These are phyloP conservation scores for Cephalopachus bancanus DNA, from an alignment of 2,797 vertebrate genomes.

Conservation along the genomic window DNA sequence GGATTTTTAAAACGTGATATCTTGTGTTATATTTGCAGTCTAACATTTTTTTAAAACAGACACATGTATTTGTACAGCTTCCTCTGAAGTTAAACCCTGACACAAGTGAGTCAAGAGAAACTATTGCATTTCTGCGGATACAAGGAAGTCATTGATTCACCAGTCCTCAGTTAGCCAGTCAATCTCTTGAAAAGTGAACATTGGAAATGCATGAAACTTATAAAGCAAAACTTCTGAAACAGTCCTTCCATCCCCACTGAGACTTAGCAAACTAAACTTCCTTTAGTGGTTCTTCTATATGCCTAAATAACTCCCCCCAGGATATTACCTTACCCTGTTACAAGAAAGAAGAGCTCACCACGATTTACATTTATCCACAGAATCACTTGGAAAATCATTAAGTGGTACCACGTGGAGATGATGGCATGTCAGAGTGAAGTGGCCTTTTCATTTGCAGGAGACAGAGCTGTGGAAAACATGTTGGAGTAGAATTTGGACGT, in stretches of 20 bases:
- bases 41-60: constrained; percentile 22
- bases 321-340: constrained; percentile 59
- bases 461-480: background rate
- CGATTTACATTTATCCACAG: background rate
- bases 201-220: background rate
- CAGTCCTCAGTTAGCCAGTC: rapidly evolving
- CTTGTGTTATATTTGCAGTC: constrained; percentile 50
- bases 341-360: background rate
- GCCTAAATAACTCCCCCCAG: constrained; percentile 48
- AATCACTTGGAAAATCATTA: constrained; percentile 50
- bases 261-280: constrained; percentile 46
- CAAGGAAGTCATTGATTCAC: constrained; percentile 62
- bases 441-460: background rate
- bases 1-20: constrained; percentile 50
- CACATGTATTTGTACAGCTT: constrained; percentile 58
- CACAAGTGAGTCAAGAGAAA: constrained; percentile 9
- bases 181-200: constrained; percentile 22
- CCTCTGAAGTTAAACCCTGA: constrained; percentile 58
- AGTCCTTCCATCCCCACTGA: background rate
- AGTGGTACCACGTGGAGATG: constrained; percentile 23
- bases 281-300: constrained; percentile 60
- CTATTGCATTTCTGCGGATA: constrained; percentile 42
- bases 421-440: background rate
- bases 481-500: background rate
- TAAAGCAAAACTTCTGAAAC: constrained; percentile 46